Percentiles rank a stretch among this genome's conserved stretches.
Evolutionary conservation across 1,140 invertebrate genomes (phyloP).

Genomic region (Magallana angulata): DNA sequence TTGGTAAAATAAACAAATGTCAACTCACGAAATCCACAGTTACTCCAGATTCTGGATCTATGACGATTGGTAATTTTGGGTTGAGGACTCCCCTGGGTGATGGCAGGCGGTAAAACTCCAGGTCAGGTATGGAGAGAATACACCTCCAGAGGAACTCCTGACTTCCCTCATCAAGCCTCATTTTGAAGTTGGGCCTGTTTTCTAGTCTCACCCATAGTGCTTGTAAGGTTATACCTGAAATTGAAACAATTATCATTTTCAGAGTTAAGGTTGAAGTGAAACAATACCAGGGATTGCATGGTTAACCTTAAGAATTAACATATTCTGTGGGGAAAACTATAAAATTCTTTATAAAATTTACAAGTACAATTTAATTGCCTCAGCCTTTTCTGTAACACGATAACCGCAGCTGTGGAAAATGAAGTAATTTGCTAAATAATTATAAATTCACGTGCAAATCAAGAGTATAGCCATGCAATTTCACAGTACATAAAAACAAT

Average conservation of each 20-base stretch:
- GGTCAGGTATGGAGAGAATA: not conserved
- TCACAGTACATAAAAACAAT: too few species aligned
- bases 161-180: not conserved
- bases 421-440: too few species aligned
- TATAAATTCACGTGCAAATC: too few species aligned
- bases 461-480: too few species aligned
- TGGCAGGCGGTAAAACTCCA: not conserved
- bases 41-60: not conserved
- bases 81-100: not conserved
- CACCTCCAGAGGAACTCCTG: not conserved
- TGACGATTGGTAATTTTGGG: not conserved
- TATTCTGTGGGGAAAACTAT: too few species aligned
- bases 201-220: constrained; percentile 20
- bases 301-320: too few species aligned
- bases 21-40: constrained; percentile 17
- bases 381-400: too few species aligned
- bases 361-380: too few species aligned
- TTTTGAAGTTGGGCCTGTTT: constrained; percentile 19
- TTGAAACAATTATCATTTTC: not conserved
- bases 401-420: too few species aligned
- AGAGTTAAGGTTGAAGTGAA: too few species aligned
- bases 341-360: too few species aligned
- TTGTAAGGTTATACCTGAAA: not conserved
- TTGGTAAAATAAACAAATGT: not conserved
- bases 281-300: too few species aligned